These are phyloP conservation scores for Rhopilema esculentum DNA, from an alignment of 30 jellyfish, hydroid and myxozoan genomes.

Conservation along the genomic window DNA sequence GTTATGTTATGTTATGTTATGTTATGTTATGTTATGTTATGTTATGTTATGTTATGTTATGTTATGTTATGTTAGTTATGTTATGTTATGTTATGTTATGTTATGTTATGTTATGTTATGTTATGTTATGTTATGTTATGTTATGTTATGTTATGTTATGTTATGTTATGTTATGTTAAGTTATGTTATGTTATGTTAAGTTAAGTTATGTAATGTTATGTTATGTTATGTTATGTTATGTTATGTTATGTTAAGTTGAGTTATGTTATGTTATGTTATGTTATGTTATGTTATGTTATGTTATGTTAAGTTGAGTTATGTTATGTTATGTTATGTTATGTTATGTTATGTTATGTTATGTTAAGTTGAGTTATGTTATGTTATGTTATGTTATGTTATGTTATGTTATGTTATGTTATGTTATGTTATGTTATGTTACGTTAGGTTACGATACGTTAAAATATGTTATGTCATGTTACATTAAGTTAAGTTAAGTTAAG, in stretches of 20 bases:
- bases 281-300: background rate
- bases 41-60: background rate
- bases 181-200: background rate
- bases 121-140: background rate
- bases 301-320: background rate
- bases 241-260: too few relatives aligned
- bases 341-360: too few relatives aligned
- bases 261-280: too few relatives aligned
- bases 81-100: background rate
- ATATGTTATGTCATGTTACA: background rate
- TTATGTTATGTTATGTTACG: background rate
- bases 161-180: too few relatives aligned
- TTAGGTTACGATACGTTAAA: background rate
- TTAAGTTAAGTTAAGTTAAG: too few relatives aligned
- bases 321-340: background rate
- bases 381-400: too few relatives aligned
- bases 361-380: too few relatives aligned
- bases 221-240: background rate
- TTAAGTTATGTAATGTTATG: background rate
- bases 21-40: background rate
- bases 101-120: background rate
- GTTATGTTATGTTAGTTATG: too few relatives aligned
- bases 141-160: too few relatives aligned
- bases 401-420: background rate
- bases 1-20: background rate